Evolutionary conservation across 2,888 invertebrate species (phyloP), one percentile per base, ranked within the genome.

Genomic region (Drepanosiphum platanoidis): DNA sequence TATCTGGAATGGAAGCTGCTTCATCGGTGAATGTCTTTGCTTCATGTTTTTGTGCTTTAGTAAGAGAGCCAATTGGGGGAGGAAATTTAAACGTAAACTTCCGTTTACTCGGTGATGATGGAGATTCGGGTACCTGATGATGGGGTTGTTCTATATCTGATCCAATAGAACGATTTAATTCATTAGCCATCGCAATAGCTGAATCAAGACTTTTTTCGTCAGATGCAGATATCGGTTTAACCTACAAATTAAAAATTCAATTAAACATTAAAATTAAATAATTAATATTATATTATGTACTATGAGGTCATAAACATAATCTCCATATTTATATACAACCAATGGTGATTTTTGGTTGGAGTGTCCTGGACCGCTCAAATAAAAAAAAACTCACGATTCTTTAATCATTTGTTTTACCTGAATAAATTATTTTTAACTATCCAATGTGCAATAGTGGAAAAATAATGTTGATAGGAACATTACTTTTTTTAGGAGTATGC

Each of bases 201-300:
- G 95, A 95, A 88, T 98, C 96, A 86, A 98, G 91, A 13, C 96
- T 96, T 90, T 94, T 95, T 89, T 96, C 94, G 89, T 98, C 98
- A 87, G 97, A 94, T 0, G 97, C 95, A 18, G 97, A 97, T 91
- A 98, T 97, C 4, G 95, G 96, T 90, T 97, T 98, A 89, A 97
- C 95, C 91, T 91, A 83, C 0, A 15, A 61, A 68, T 68, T 39
- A 71, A 58, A 58, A 42, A 7, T 22, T 68, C 22, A 36, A 36
- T 13, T 68, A 68, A 0, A 30, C 13, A 15, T 13, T 27, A 27
- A 71, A 27, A 71, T 71, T 3, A 52, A 52, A 52, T 52, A 52
- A 52, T 18, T 18, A 9, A 3, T 15, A 46, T 46, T 15, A 42
- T 11, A 11, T 11, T 18, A 52, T 52, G 22, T 52, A 3, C 52